Evolutionary conservation across 37 sponge, comb jelly and placozoan species (phyloP), one percentile per base, ranked within the genome.

Genomic region (Oopsacas minuta): DNA sequence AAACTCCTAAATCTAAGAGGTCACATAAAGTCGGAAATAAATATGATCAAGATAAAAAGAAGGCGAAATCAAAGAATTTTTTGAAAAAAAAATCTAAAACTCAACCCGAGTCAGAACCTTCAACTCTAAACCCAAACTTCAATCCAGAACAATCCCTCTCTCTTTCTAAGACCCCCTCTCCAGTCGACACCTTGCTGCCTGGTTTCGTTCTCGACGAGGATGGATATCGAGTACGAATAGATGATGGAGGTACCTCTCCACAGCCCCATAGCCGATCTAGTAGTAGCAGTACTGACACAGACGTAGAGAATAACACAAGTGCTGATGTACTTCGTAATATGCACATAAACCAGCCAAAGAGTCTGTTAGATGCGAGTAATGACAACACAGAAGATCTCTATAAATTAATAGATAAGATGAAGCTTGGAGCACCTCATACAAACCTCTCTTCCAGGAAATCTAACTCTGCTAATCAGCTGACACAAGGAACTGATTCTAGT

Each of bases 371-470:
- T 3, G 22, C 22, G 28, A 61, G 75, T 5, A 3, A 20, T 25
- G 75, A 61, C 22, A 61, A 61, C 75, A 61, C 75, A 61, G 75
- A 3, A n/a, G 75, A 61, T 20, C 75, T 61, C 28, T 61, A 61
- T 34, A 20, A 3, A 12, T 25, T 61, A 3, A n/a, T 61, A 3
- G 28, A 10, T 61, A 10, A 3, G 17, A 7, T 61, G 75, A 10
- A 61, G 75, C 22, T 61, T 7, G 75, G 28, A 25, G 75, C 28
- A 20, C 75, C 75, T n/a, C 20, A 3, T n/a, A 20, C 75, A 25
- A 61, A 61, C 22, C 75, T 61, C 75, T 25, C 75, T n/a, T 61
- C 75, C 75, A 10, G 75, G 75, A 61, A 61, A 34, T 61, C 75
- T n/a, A 61, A 10, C 75, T 61, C 75, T 3, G 75, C 75, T 61